Conservation (phyloP, 2,113 vertebrate genomes). For the Nycticorax nycticorax region DNA sequence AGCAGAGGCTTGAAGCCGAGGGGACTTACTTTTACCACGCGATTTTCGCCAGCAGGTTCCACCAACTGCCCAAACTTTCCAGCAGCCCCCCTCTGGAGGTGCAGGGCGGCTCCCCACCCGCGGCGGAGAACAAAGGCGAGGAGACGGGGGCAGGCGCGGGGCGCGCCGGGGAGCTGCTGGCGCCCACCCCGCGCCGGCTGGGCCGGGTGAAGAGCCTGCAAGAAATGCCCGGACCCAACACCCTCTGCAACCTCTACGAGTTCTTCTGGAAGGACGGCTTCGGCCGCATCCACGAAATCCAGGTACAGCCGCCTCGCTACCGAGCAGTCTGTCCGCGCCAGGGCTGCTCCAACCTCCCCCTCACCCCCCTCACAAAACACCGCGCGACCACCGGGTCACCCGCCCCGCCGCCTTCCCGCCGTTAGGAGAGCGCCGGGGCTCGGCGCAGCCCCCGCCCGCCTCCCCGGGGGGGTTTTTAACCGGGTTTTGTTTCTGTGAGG, state of each 20-base stretch:
- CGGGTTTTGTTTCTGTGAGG: neutral
- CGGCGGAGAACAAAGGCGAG: slow-evolving; percentile 43
- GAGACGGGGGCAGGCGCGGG: neutral
- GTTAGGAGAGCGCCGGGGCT: neutral
- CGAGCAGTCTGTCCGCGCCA: neutral
- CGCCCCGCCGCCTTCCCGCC: neutral
- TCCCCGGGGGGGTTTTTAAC: neutral
- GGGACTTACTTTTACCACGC: neutral
- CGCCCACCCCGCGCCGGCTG: neutral
- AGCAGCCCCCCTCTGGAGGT: slow-evolving; percentile 56
- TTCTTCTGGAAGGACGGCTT: slow-evolving; percentile 91
- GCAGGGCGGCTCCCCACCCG: neutral
- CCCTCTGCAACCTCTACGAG: slow-evolving; percentile 83
- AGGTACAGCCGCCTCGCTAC: slow-evolving; percentile 71
- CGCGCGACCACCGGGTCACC: neutral
- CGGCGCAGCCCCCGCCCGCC: no score
- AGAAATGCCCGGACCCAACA: slow-evolving; percentile 89
- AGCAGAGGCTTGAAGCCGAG: slow-evolving; percentile 1
- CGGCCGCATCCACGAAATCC: slow-evolving; percentile 89
- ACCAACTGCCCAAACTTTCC: slow-evolving; percentile 56
- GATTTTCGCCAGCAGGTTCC: slow-evolving; percentile 53
- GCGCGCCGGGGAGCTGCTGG: neutral
- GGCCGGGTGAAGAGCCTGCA: slow-evolving; percentile 73
- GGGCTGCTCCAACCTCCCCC: neutral
- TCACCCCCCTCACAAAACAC: neutral